Conservation (phyloP, 2,113 vertebrate species). For the Neotragus pygmaeus region DNA sequence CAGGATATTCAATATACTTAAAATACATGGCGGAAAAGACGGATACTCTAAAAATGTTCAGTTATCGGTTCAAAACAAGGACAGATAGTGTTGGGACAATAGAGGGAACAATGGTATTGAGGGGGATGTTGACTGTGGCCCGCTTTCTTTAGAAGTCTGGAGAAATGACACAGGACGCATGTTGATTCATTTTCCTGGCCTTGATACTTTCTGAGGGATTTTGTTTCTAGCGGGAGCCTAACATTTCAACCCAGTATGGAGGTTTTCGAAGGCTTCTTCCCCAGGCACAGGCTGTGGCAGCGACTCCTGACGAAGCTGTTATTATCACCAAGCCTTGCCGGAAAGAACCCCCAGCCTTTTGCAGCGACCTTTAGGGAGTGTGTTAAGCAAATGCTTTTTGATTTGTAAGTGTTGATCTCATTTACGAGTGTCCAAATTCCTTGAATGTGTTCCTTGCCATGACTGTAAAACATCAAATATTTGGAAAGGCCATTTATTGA, state of each 20-base stretch:
- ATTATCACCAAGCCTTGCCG: slow-evolving; percentile 51
- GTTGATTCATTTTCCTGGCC: slow-evolving; percentile 14
- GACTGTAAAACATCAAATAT: slow-evolving; percentile 70
- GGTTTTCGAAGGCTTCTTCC: slow-evolving; percentile 43
- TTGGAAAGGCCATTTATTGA: slow-evolving; percentile 51
- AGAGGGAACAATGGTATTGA: neutral
- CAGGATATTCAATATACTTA: slow-evolving; percentile 13
- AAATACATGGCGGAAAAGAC: neutral
- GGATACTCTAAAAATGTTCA: neutral
- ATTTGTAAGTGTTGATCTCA: slow-evolving; percentile 65
- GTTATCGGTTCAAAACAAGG: neutral
- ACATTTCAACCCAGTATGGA: slow-evolving; percentile 10
- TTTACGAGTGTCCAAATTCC: slow-evolving; percentile 64
- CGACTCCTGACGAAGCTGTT: slow-evolving; percentile 21
- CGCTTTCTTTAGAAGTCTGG: neutral
- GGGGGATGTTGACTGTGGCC: neutral
- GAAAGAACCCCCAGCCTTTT: slow-evolving; percentile 43
- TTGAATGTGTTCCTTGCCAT: slow-evolving; percentile 51
- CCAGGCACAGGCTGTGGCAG: neutral
- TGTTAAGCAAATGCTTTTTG: slow-evolving; percentile 51
- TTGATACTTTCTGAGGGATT: slow-evolving; percentile 30
- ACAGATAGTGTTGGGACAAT: neutral
- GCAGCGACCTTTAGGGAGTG: slow-evolving; percentile 34
- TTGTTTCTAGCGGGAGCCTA: slow-evolving; percentile 3
- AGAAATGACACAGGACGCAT: neutral